Percentiles rank a stretch among this genome's conserved stretches.
phyloP scores from a whole-genome alignment of 2,113 vertebrate genomes.

The Epinephelus moara region DNA sequence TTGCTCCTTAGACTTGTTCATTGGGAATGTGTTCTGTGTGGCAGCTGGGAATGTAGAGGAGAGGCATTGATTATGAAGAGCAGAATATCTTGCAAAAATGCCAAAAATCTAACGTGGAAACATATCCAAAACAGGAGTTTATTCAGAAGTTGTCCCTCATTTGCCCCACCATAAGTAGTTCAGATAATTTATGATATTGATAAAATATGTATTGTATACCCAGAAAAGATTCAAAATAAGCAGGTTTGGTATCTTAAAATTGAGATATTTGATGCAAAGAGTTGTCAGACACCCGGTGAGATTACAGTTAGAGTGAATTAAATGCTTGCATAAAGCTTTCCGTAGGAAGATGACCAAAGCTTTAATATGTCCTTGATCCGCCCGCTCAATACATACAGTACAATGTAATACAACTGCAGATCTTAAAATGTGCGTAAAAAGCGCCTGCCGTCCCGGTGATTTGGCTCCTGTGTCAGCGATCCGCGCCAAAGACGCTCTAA shows the following conservation, averaged over 20 bases:
- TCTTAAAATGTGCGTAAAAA: conserved; percentile 45
- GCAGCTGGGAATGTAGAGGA: background rate
- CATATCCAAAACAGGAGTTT: background rate
- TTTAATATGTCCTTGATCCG: conserved; percentile 49
- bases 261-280: background rate
- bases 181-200: background rate
- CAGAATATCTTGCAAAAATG: background rate
- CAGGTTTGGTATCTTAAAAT: background rate
- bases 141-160: background rate
- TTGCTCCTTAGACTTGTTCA: conserved; percentile 21
- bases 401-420: conserved; percentile 13
- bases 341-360: conserved; percentile 33
- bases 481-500: conserved; percentile 58
- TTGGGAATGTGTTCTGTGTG: background rate
- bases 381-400: conserved; percentile 27
- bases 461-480: conserved; percentile 60
- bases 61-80: background rate
- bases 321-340: conserved; percentile 16
- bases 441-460: conserved; percentile 35
- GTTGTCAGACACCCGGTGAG: background rate
- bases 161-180: background rate
- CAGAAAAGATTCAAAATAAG: background rate
- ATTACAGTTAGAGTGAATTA: conserved; percentile 8
- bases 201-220: background rate
- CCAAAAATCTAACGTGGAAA: background rate